Evolutionary conservation across 2,888 invertebrate genomes (phyloP).

Genomic region (Galeruca laticollis): DNA sequence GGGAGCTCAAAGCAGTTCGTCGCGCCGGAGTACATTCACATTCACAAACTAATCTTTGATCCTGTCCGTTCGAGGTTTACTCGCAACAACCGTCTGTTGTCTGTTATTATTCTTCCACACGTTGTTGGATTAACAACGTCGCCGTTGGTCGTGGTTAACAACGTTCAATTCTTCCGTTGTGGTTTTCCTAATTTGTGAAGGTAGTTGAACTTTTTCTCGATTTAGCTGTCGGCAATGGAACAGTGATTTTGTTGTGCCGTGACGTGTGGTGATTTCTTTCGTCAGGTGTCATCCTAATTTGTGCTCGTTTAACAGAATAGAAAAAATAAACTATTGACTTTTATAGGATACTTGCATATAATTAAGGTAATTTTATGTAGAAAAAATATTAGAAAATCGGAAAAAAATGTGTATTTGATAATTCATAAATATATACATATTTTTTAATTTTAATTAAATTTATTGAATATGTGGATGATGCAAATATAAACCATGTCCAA

Average conservation of each 20-base stretch:
- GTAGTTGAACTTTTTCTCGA: neutral
- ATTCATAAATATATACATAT: too few relatives aligned
- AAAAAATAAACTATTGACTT: too few relatives aligned
- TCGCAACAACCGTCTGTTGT: conserved; percentile 38
- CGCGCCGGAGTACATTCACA: conserved; percentile 63
- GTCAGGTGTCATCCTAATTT: neutral
- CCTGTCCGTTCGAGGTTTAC: conserved; percentile 46
- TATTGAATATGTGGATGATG: too few relatives aligned
- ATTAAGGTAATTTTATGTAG: neutral
- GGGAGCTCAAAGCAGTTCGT: conserved; percentile 60
- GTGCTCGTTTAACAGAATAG: neutral
- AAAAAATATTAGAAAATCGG: neutral
- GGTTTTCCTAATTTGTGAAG: conserved; percentile 13
- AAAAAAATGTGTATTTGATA: neutral
- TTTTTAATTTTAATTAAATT: too few relatives aligned
- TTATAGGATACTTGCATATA: conserved; percentile 1
- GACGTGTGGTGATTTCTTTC: conserved; percentile 7
- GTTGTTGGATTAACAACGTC: conserved; percentile 49
- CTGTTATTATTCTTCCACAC: conserved; percentile 55
- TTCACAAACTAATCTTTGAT: conserved; percentile 58
- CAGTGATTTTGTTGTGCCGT: conserved; percentile 13
- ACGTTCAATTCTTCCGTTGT: conserved; percentile 8
- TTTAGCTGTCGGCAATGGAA: conserved; percentile 10
- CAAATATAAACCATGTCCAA: too few relatives aligned
- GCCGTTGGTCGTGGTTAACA: conserved; percentile 20